Conservation (phyloP, 2,113 vertebrate genomes). For the Lethenteron reissneri region DNA sequence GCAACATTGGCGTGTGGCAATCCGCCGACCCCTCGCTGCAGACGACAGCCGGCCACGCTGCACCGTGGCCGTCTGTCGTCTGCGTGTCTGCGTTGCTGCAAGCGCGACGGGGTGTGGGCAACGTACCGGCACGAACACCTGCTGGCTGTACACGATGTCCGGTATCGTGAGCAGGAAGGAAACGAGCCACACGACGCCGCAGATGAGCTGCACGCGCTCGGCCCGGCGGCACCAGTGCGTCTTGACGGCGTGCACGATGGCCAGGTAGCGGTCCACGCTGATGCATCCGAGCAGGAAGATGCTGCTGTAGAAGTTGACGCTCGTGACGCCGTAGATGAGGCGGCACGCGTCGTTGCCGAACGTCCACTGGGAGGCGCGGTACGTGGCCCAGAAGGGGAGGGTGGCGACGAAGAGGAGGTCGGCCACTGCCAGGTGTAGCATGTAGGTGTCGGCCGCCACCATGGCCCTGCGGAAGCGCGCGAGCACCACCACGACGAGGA, state of each 20-base stretch:
- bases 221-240: slow-evolving; percentile 16
- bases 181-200: not conserved
- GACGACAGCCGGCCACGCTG: not conserved
- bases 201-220: not conserved
- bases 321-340: slow-evolving; percentile 39
- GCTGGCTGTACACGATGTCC: slow-evolving; percentile 5
- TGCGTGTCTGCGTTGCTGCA: not conserved
- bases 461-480: slow-evolving; percentile 40
- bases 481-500: slow-evolving; percentile 53
- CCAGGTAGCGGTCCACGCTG: slow-evolving; percentile 56
- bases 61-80: not conserved
- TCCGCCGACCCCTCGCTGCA: not conserved
- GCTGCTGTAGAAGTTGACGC: slow-evolving; percentile 62
- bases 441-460: slow-evolving; percentile 66
- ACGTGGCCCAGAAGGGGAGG: slow-evolving; percentile 48
- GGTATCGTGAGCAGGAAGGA: not conserved
- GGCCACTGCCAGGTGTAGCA: slow-evolving; percentile 60
- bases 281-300: slow-evolving; percentile 59
- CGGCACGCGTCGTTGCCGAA: slow-evolving; percentile 43
- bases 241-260: slow-evolving; percentile 55
- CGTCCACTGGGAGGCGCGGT: slow-evolving; percentile 23
- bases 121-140: not conserved
- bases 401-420: slow-evolving; percentile 53
- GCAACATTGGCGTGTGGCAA: no score
- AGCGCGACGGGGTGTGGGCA: no score